These are phyloP conservation scores for Ormyrus thymus DNA, from an alignment of 2,888 invertebrate species.

Conservation along the genomic window DNA sequence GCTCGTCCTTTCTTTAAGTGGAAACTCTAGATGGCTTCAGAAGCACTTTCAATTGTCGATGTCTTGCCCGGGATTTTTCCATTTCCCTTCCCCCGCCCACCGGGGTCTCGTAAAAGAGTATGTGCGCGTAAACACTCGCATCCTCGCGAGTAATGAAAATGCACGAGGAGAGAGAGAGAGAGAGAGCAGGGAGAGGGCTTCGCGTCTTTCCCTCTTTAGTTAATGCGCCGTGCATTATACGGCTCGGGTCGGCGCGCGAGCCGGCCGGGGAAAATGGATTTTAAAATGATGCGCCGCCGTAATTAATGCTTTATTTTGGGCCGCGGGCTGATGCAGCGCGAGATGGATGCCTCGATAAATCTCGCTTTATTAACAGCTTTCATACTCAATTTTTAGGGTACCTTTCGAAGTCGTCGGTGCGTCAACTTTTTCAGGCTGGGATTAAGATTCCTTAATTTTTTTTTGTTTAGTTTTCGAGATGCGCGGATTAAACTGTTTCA, in stretches of 20 bases:
- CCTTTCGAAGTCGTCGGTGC: too few species aligned
- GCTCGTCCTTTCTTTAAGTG: neutral
- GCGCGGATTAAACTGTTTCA: too few species aligned
- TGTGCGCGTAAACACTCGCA: slow-evolving; percentile 8
- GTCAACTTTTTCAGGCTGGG: too few species aligned
- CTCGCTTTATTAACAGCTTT: neutral
- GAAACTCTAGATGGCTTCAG: neutral
- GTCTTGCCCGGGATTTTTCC: neutral
- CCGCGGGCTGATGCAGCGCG: neutral
- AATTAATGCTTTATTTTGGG: slow-evolving; percentile 18
- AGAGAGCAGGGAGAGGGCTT: neutral
- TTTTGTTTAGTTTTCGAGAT: too few species aligned
- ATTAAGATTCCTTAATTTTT: too few species aligned
- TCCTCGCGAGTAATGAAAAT: slow-evolving; percentile 19
- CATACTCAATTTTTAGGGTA: too few species aligned
- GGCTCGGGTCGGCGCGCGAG: neutral
- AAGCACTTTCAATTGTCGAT: neutral
- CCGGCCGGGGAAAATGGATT: neutral
- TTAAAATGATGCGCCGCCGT: neutral
- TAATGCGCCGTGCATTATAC: too few species aligned
- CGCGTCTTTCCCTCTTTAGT: too few species aligned
- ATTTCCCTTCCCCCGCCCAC: too few species aligned
- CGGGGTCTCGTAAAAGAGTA: too few species aligned
- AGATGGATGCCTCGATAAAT: slow-evolving; percentile 8
- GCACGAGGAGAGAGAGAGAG: neutral